Evolutionary conservation across 2,888 invertebrate genomes (phyloP).

Genomic region (Melanophora roralis): DNA sequence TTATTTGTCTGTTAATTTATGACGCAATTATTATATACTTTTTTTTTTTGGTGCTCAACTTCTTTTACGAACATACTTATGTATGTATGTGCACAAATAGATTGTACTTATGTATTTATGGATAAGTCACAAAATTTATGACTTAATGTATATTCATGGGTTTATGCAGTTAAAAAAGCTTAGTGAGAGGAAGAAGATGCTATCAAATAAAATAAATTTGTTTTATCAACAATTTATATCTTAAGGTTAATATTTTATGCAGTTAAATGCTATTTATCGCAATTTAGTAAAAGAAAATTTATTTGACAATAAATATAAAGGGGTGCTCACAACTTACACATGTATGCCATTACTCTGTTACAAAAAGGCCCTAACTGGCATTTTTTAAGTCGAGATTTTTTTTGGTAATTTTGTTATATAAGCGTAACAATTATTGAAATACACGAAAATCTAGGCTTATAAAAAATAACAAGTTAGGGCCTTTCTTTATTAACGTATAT

Average conservation of each 20-base stretch:
- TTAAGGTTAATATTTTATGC: conserved; percentile 54
- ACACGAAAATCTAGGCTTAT: too few relatives aligned
- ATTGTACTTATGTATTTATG: conserved; percentile 56
- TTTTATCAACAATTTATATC: conserved; percentile 49
- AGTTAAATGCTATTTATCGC: conserved; percentile 43
- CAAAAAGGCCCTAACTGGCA: too few relatives aligned
- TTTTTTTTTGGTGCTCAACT: conserved; percentile 1
- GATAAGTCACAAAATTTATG: conserved; percentile 62
- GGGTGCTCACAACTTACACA: too few relatives aligned
- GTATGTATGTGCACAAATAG: too few relatives aligned
- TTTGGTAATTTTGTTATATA: too few relatives aligned
- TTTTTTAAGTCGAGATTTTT: too few relatives aligned
- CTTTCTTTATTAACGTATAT: too few relatives aligned
- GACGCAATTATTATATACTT: conserved; percentile 58
- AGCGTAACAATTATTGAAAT: too few relatives aligned
- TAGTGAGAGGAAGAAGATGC: neutral
- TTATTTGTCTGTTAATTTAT: conserved; percentile 61
- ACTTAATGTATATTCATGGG: conserved; percentile 56
- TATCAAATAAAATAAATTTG: conserved; percentile 17
- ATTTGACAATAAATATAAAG: too few relatives aligned
- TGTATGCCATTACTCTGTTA: too few relatives aligned
- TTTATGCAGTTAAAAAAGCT: conserved; percentile 13
- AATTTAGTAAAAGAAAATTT: neutral
- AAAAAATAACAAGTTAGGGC: too few relatives aligned
- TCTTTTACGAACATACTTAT: conserved; percentile 25